phyloP scores from a whole-genome alignment of 2,113 vertebrate genomes.

The Apodemus sylvaticus region DNA sequence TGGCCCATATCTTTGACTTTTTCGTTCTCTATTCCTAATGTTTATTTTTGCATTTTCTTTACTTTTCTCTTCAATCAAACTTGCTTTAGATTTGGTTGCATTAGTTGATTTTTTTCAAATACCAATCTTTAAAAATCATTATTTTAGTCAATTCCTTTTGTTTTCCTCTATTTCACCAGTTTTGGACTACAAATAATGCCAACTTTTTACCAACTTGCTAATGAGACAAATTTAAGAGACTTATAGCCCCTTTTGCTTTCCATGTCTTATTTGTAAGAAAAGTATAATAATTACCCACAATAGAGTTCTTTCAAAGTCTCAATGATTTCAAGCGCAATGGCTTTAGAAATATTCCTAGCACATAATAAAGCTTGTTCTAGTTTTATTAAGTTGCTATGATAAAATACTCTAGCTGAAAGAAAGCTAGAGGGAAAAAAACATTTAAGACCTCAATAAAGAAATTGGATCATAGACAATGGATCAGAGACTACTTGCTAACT shows the following conservation, averaged over 20 bases:
- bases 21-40: not conserved
- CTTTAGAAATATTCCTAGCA: not conserved
- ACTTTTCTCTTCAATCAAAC: slow-evolving; percentile 13
- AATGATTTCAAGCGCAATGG: not conserved
- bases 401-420: not conserved
- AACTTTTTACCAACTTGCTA: not conserved
- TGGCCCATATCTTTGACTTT: not conserved
- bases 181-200: not conserved
- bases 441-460: not conserved
- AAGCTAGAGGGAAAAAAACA: not conserved
- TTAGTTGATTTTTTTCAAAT: slow-evolving; percentile 3
- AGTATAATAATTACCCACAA: not conserved
- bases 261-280: not conserved
- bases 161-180: not conserved
- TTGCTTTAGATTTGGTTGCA: not conserved
- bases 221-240: not conserved
- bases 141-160: not conserved
- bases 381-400: not conserved
- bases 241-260: not conserved
- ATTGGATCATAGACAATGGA: not conserved
- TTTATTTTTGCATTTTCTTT: slow-evolving; percentile 23
- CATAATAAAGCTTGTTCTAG: not conserved
- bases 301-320: not conserved
- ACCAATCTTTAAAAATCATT: not conserved
- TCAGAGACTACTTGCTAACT: not conserved